Base-by-base conservation (phyloP, 2,888 invertebrate species). In the Cephus pygmeus region DNA sequence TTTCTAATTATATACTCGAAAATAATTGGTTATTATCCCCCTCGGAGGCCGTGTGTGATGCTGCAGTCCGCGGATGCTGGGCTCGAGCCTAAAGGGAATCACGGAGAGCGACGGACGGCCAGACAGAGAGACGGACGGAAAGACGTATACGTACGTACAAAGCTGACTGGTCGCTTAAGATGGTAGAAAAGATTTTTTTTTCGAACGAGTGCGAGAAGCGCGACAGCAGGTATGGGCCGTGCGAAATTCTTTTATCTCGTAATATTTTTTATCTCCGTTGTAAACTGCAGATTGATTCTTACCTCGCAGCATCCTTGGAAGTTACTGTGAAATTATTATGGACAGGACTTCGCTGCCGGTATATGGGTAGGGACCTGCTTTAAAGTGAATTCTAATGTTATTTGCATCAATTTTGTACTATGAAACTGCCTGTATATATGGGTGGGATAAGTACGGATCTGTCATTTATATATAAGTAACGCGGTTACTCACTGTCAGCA, bases 1-100 rank as follows among this genome's bases (percentile, higher is more conserved):
- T 90, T 90, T 90, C 90, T 90, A 90, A 90, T 90, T 89, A 90
- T 90, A 90, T 87, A 88, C 90, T 90, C 90, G 87, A 90, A 90
- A 90, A 90, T 90, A 90, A 90, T 90, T 90, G 90, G 89, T 89
- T 89, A 90, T 90, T 90, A 90, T 89, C 86, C 87, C 83, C 87
- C 84, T 81, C 82, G 80, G 80, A 81, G 82, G 79, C 78, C 79
- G 83, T 84, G 86, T 85, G 82, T 82, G 86, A 85, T 87, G 86
- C 85, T 82, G 85, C 79, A 84, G 85, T 84, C 85, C 85, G 86
- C 86, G 86, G 81, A 84, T 85, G 82, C 84, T 79, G 15, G 81
- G 82, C 83, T 82, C 82, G 81, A 85, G 88, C 88, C 89, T 85
- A 85, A 86, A 88, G 89, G 85, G 86, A 87, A 88, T 89, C 88